Evolutionary conservation across 2,797 vertebrate species (phyloP), one percentile per base, ranked within the genome.

Genomic region (Anabacerthia variegaticeps): DNA sequence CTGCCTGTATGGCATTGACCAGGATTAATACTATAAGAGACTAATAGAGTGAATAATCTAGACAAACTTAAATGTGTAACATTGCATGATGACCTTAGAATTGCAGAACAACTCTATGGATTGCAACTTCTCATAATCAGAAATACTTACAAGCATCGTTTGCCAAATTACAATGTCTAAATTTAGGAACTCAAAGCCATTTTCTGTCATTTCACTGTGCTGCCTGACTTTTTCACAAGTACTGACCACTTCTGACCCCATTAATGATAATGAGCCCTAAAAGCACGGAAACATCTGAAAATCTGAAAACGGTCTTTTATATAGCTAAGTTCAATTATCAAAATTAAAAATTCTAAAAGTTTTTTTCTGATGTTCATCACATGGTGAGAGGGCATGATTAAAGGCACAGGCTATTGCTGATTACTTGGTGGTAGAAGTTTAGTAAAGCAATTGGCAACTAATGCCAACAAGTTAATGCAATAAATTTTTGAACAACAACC

Each of bases 1-100:
- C 32, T 71, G 9, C 36, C 41, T 81, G 67, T 19, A 69, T 6
- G 27, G 16, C 30, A 39, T 27, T 87, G 81, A 89, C 23, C 10
- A 88, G 77, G 36, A 93, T 91, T 91, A 76, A 96, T 96, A 48
- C 10, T n/a, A 13, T 37, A 92, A 93, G n/a, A 61, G 61, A 69
- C 13, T 81, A 63, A 65, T n/a, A 18, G 63, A 79, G 69, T 56
- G 43, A 51, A 63, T 78, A 71, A 82, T 62, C 43, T 77, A 78
- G 58, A 72, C 46, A 89, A 80, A 77, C 68, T 85, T 72, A 76
- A 77, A 43, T 9, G 37, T 49, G 4, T 55, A 43, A 23, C 19
- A 65, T 27, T 86, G 5, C 13, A 39, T 12, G 30, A 6, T 56
- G 73, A 77, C 74, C 49, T 83, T 15, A 87, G 65, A 19, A 78